Evolutionary conservation across 1,140 invertebrate genomes (phyloP).

Genomic region (Diachasma alloeum): DNA sequence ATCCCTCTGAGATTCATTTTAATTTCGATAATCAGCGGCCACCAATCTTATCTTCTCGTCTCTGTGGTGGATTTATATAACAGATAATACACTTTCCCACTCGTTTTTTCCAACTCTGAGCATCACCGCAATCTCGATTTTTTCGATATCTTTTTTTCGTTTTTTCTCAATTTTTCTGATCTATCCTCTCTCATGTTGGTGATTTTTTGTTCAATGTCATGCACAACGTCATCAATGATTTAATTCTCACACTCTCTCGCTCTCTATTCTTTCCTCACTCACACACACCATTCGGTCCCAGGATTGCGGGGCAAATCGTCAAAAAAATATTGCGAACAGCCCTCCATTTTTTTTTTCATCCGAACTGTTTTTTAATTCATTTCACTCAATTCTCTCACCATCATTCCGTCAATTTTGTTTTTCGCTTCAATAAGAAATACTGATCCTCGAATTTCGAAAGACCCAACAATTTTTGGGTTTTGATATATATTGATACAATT

Average conservation of each 20-base stretch:
- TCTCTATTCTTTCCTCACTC: background rate
- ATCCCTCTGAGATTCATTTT: background rate
- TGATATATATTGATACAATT: background rate
- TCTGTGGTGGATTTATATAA: background rate
- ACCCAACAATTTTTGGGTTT: conserved; percentile 25
- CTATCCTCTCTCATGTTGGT: background rate
- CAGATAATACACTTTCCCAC: background rate
- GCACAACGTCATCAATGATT: background rate
- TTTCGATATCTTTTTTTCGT: background rate
- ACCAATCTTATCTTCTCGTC: background rate
- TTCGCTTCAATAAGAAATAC: background rate
- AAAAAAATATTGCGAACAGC: conserved; percentile 33
- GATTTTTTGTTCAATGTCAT: background rate
- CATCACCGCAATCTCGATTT: background rate
- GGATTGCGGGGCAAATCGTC: conserved; percentile 14
- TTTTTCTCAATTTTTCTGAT: background rate
- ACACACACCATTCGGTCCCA: background rate
- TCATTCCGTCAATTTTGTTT: background rate
- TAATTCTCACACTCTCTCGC: background rate
- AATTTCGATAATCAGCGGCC: background rate
- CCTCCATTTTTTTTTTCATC: conserved; percentile 34
- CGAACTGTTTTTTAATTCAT: conserved; percentile 2
- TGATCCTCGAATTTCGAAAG: conserved; percentile 23
- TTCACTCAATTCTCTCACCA: background rate
- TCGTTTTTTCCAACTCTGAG: background rate